Base-by-base conservation (phyloP, 2,113 vertebrate species). In the Pterophyllum scalare region DNA sequence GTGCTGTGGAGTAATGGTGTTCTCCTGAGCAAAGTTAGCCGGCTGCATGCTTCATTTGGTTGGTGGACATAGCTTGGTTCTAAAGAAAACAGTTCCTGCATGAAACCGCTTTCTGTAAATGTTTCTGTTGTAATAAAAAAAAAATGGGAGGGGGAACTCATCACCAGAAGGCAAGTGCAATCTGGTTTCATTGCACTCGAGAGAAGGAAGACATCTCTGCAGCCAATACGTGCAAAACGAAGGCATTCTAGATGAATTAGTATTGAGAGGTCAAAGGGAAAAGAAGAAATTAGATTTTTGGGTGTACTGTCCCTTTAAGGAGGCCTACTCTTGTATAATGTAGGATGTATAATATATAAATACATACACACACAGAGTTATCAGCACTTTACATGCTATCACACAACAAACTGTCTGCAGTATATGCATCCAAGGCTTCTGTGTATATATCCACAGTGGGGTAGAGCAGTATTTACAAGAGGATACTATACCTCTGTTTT, bases 401-500 rank as follows among this genome's bases (percentile, higher is more conserved):
- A 0, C 12, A 70, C 22, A 20, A 52, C 46, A 72, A 0, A 72
- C 2, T 72, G 19, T 54, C 24, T 70, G 65, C 43, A 52, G 65
- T 20, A 26, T 52, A 70, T 31, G 26, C 20, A 72, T 20, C 65
- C 24, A 17, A 70, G 43, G 49, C 65, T 49, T 26, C 7, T 77
- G 49, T 76, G 52, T 40, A 17, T 17, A 26, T 19, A 20, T 26
- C 5, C 5, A 81, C 14, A 6, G 7, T 2, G 2, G 28, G 43
- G 2, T 3, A 12, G 2, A 14, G 54, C 61, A 46, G 54, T 3
- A 7, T 35, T 35, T 12, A 6, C 17, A 49, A n/a, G 43, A 78
- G 26, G 19, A 46, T 17, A 83, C 70, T 54, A 35, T 88, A 96
- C 96, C 95, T 93, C 31, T 75, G 79, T 65, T 93, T 91, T 15